Evolutionary conservation across 2,888 invertebrate genomes (phyloP).

Genomic region (Drosophila hawaiiensis): DNA sequence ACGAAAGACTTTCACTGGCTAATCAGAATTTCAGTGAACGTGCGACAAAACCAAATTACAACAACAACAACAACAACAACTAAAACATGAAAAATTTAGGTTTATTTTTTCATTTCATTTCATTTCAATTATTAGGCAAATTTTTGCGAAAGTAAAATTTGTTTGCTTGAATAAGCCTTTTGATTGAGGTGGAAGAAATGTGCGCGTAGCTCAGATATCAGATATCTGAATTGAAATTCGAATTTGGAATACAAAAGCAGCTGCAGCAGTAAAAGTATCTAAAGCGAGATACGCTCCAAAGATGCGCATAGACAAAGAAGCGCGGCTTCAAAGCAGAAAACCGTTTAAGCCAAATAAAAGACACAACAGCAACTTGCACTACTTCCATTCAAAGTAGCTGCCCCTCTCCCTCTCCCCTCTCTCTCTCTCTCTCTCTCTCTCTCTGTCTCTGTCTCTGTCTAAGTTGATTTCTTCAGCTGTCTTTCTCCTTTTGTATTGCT

Average conservation of each 20-base stretch:
- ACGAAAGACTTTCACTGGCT: slow-evolving; percentile 68
- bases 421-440: neutral
- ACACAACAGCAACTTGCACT: neutral
- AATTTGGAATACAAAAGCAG: slow-evolving; percentile 16
- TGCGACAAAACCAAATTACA: slow-evolving; percentile 31
- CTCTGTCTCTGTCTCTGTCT: neutral
- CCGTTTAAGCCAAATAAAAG: slow-evolving; percentile 10
- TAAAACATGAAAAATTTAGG: slow-evolving; percentile 6
- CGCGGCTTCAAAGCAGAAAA: slow-evolving; percentile 18
- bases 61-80: slow-evolving; percentile 1
- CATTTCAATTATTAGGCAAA: slow-evolving; percentile 74
- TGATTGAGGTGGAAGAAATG: slow-evolving; percentile 6
- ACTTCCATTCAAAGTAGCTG: slow-evolving; percentile 6
- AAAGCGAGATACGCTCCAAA: slow-evolving; percentile 1
- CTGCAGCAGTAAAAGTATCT: slow-evolving; percentile 25
- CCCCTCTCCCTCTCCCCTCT: neutral
- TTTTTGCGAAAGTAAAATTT: slow-evolving; percentile 72
- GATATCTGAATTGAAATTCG: slow-evolving; percentile 7
- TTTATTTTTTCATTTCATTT: slow-evolving; percentile 32
- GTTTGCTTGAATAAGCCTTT: slow-evolving; percentile 51
- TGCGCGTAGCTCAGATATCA: neutral
- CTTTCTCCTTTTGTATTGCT: neutral
- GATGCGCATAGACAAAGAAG: slow-evolving; percentile 20
- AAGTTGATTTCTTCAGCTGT: neutral
- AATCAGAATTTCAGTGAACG: slow-evolving; percentile 73